These are phyloP conservation scores for Phenacoccus solenopsis DNA, from an alignment of 1,140 invertebrate species.

Conservation along the genomic window DNA sequence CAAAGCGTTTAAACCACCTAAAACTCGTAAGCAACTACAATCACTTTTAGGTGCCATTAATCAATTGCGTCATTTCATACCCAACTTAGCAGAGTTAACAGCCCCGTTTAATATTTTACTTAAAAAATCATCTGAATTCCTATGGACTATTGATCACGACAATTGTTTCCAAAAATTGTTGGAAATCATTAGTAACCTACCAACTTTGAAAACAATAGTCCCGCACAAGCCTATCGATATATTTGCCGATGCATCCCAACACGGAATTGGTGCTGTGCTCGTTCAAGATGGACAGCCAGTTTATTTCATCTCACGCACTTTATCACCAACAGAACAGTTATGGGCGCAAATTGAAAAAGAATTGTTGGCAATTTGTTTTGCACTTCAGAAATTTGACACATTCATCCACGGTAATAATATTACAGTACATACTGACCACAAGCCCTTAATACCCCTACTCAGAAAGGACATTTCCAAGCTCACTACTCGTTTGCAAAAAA, in stretches of 20 bases:
- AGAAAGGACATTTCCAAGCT: slow-evolving; percentile 27
- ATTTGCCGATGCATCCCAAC: slow-evolving; percentile 29
- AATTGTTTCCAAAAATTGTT: slow-evolving; percentile 4
- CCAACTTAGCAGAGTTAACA: slow-evolving; percentile 26
- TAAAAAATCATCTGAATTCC: slow-evolving; percentile 23
- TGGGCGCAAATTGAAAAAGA: slow-evolving; percentile 33
- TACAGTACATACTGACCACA: slow-evolving; percentile 32
- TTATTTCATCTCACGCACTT: slow-evolving; percentile 31
- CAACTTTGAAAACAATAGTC: slow-evolving; percentile 27
- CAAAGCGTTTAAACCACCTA: slow-evolving; percentile 29
- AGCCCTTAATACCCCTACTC: slow-evolving; percentile 33
- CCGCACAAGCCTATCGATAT: slow-evolving; percentile 25
- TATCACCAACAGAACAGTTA: slow-evolving; percentile 29
- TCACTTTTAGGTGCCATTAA: slow-evolving; percentile 34
- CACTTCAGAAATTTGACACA: slow-evolving; percentile 29
- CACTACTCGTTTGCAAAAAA: no score
- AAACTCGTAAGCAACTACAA: slow-evolving; percentile 31
- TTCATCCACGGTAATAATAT: slow-evolving; percentile 30
- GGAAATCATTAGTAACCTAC: slow-evolving; percentile 9
- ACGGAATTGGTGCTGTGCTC: slow-evolving; percentile 27
- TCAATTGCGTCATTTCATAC: slow-evolving; percentile 31
- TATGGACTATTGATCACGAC: slow-evolving; percentile 3
- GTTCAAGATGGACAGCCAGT: slow-evolving; percentile 31
- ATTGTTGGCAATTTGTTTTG: slow-evolving; percentile 29
- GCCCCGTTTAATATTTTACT: slow-evolving; percentile 27